These are phyloP conservation scores for Eristalis tenax DNA, from an alignment of 2,888 invertebrate genomes.

Conservation along the genomic window DNA sequence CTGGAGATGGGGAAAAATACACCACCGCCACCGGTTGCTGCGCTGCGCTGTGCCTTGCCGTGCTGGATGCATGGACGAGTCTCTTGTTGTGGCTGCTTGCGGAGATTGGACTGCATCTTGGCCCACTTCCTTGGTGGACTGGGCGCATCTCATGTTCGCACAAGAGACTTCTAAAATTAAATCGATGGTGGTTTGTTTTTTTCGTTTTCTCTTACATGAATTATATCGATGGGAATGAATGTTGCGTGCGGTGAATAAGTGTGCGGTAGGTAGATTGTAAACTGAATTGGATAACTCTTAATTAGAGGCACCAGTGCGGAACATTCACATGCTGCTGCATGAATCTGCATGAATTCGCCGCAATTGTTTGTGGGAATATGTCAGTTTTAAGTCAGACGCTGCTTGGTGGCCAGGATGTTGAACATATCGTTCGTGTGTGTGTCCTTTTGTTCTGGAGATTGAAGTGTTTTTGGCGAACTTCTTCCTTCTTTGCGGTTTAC, in stretches of 20 bases:
- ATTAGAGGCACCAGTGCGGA: too few species aligned
- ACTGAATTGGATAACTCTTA: too few species aligned
- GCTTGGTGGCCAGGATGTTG: too few species aligned
- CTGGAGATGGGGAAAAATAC: background rate
- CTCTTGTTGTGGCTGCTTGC: slow-evolving; percentile 18
- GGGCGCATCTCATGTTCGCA: slow-evolving; percentile 22
- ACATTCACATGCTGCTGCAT: too few species aligned
- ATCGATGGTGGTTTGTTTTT: slow-evolving; percentile 27
- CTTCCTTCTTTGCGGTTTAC: too few species aligned
- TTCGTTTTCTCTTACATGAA: background rate
- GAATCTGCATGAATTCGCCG: too few species aligned
- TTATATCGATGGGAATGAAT: background rate
- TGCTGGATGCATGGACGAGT: background rate
- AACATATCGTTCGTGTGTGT: too few species aligned
- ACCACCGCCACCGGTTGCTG: slow-evolving; percentile 37
- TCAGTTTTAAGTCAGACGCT: too few species aligned
- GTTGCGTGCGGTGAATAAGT: background rate
- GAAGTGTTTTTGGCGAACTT: too few species aligned
- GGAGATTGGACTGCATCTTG: slow-evolving; percentile 54
- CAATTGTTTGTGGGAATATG: too few species aligned
- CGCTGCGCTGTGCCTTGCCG: too few species aligned
- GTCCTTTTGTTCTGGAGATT: too few species aligned
- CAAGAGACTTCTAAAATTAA: slow-evolving; percentile 47
- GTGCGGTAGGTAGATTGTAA: slow-evolving; percentile 2
- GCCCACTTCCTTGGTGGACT: slow-evolving; percentile 64